Evolutionary conservation across 2,888 invertebrate genomes (phyloP).

Genomic region (Phasia obesa): DNA sequence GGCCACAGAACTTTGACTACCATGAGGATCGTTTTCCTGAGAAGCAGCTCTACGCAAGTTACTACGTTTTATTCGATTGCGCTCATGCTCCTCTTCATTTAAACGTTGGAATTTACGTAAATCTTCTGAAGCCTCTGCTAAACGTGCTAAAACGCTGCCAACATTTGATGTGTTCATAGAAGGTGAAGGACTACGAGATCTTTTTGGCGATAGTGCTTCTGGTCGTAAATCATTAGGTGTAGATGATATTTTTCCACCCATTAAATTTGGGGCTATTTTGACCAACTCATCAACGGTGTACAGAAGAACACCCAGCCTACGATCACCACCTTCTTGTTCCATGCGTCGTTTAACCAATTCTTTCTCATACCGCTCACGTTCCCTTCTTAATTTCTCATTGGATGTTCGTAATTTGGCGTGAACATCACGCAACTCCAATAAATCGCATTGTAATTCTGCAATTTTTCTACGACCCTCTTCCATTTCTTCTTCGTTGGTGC

Average conservation of each 20-base stretch:
- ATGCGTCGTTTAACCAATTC: conserved; percentile 87
- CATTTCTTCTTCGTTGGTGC: conserved; percentile 93
- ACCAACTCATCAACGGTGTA: conserved; percentile 92
- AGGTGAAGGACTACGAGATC: conserved; percentile 80
- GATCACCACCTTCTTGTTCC: conserved; percentile 88
- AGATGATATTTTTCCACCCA: conserved; percentile 77
- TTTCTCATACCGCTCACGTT: conserved; percentile 92
- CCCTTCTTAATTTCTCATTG: conserved; percentile 93
- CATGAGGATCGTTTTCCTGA: conserved; percentile 86
- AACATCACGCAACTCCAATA: conserved; percentile 93
- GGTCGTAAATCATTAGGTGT: conserved; percentile 78
- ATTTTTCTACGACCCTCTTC: conserved; percentile 94
- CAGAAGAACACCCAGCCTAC: conserved; percentile 88
- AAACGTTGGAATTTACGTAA: conserved; percentile 84
- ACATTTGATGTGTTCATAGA: conserved; percentile 78
- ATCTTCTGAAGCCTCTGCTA: conserved; percentile 89
- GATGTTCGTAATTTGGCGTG: conserved; percentile 95
- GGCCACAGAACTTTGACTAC: conserved; percentile 80
- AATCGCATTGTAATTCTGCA: conserved; percentile 92
- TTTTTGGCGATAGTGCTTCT: conserved; percentile 74
- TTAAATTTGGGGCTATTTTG: conserved; percentile 89
- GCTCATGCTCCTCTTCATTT: conserved; percentile 84
- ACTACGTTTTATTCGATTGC: conserved; percentile 82
- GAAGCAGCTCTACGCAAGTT: conserved; percentile 84
- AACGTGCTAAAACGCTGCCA: conserved; percentile 83